Evolutionary conservation across 2,888 invertebrate species (phyloP).

Genomic region (Mythimna ferrago): DNA sequence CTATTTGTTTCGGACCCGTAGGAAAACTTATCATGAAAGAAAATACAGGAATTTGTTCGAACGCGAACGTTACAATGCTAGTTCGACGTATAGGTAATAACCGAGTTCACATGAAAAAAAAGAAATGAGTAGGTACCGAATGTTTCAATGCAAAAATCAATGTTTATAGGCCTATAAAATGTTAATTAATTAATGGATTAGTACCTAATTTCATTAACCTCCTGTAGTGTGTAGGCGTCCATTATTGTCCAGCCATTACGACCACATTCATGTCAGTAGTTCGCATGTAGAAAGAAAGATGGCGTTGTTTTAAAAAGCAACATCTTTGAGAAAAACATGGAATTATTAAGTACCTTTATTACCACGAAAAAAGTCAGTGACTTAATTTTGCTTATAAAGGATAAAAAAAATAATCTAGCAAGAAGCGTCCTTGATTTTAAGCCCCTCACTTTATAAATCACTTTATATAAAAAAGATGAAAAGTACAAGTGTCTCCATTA

Average conservation of each 20-base stretch:
- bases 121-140: background rate
- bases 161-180: constrained; percentile 10
- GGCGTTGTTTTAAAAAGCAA: constrained; percentile 7
- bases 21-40: constrained; percentile 7
- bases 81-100: too few relatives aligned
- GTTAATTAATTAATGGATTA: constrained; percentile 22
- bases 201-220: constrained; percentile 23
- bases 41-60: constrained; percentile 5
- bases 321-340: background rate
- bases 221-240: background rate
- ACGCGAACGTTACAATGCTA: background rate
- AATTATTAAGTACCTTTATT: background rate
- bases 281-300: constrained; percentile 6
- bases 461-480: background rate
- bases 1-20: background rate
- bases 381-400: background rate
- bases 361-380: background rate
- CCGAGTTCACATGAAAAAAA: too few relatives aligned
- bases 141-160: background rate
- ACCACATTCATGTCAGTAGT: constrained; percentile 17
- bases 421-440: background rate
- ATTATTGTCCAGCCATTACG: constrained; percentile 10
- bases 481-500: constrained; percentile 23
- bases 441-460: background rate
- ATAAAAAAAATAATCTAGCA: background rate